phyloP scores from a whole-genome alignment of 2,113 vertebrate species.

The Serinus canaria region DNA sequence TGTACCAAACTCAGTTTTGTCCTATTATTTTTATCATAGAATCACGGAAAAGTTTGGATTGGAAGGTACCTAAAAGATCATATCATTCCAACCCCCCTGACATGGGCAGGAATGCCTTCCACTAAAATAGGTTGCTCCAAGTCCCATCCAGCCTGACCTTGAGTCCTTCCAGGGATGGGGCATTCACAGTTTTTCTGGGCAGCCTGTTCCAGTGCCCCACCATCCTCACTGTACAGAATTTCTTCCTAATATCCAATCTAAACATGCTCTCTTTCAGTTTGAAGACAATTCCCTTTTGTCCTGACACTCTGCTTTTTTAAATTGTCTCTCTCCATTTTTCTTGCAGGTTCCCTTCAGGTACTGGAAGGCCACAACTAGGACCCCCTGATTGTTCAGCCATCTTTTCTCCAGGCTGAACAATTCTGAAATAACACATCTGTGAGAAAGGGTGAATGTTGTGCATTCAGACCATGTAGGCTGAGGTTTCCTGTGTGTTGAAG shows the following conservation, averaged over 20 bases:
- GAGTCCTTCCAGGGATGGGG: not conserved
- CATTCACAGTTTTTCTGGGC: not conserved
- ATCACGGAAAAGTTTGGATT: not conserved
- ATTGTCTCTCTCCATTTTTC: not conserved
- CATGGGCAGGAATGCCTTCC: not conserved
- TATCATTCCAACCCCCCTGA: accelerated
- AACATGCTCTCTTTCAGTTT: not conserved
- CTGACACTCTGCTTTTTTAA: not conserved
- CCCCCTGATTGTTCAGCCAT: not conserved
- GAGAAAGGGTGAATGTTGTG: not conserved
- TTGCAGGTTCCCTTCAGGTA: not conserved
- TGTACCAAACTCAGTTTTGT: not conserved
- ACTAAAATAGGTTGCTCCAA: not conserved
- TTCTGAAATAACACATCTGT: not conserved
- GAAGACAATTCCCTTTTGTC: not conserved
- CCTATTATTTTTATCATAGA: not conserved
- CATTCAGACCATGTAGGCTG: not conserved
- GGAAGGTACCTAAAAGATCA: not conserved
- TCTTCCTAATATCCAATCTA: not conserved
- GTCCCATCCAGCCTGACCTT: not conserved
- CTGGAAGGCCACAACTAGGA: not conserved
- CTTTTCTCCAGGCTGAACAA: not conserved
- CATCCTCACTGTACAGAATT: not conserved
- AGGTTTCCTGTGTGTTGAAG: not conserved
- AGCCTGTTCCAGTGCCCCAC: not conserved